These are phyloP conservation scores for Bemisia tabaci DNA, from an alignment of 1,140 invertebrate genomes.

Conservation along the genomic window DNA sequence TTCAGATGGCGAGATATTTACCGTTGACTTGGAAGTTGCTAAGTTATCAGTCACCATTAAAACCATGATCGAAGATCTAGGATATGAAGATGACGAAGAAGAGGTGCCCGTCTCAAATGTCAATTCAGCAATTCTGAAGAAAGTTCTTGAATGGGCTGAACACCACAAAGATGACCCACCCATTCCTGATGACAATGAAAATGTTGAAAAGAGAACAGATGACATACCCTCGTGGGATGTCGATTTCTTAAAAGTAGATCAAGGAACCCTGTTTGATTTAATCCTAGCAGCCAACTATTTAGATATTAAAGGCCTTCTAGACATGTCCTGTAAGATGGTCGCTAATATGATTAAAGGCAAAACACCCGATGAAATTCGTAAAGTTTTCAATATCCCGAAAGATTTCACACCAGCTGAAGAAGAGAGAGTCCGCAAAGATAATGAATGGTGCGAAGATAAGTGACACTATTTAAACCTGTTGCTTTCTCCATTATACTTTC, in stretches of 20 bases:
- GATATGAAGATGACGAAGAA: conserved; percentile 91
- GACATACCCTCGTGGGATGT: conserved; percentile 99
- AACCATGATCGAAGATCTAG: conserved; percentile 94
- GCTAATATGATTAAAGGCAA: conserved; percentile 99
- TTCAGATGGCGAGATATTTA: conserved; percentile 91
- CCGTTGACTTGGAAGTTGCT: conserved; percentile 94
- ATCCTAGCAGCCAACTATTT: conserved; percentile 93
- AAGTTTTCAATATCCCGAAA: conserved; percentile 99
- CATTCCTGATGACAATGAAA: conserved; percentile 92
- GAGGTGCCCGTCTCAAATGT: conserved; percentile 96
- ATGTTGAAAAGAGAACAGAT: conserved; percentile 95
- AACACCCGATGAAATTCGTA: conserved; percentile 95
- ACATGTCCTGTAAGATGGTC: conserved; percentile 98
- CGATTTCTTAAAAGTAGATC: conserved; percentile 93
- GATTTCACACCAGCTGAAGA: conserved; percentile 93
- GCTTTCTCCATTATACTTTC: too few species aligned
- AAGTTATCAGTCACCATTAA: conserved; percentile 97
- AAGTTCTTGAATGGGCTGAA: conserved; percentile 91
- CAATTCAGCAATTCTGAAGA: conserved; percentile 91
- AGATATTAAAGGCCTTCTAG: conserved; percentile 92
- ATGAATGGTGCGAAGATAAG: conserved; percentile 97
- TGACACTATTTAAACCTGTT: too few species aligned
- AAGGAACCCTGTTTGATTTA: conserved; percentile 55
- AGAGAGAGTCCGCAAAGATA: conserved; percentile 92
- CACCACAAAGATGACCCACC: conserved; percentile 93